Conservation (phyloP, 2,888 invertebrate species). For the Pristionchus arcanus region DNA sequence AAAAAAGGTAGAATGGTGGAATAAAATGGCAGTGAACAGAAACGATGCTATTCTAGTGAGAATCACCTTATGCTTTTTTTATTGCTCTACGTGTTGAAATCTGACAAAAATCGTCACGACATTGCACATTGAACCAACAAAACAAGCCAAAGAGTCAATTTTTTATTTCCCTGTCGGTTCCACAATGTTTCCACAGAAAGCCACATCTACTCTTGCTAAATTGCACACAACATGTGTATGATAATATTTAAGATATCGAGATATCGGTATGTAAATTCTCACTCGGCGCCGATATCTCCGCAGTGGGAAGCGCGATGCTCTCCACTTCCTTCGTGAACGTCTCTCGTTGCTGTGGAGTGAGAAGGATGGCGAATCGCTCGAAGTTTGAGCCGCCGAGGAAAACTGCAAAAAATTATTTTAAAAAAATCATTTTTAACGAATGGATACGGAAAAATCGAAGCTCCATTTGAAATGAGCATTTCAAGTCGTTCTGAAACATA, state of each 20-base stretch:
- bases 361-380: not conserved
- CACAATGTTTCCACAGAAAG: too few relatives aligned
- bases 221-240: too few relatives aligned
- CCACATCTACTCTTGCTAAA: too few relatives aligned
- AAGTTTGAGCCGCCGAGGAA: slow-evolving; percentile 56
- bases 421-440: too few relatives aligned
- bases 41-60: not conserved
- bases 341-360: slow-evolving; percentile 55
- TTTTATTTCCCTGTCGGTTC: too few relatives aligned
- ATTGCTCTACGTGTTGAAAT: not conserved
- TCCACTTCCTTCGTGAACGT: slow-evolving; percentile 54
- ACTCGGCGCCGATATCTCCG: slow-evolving; percentile 15
- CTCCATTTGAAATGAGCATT: not conserved
- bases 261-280: too few relatives aligned
- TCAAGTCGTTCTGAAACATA: not conserved
- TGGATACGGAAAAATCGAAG: too few relatives aligned
- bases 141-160: too few relatives aligned
- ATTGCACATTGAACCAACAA: too few relatives aligned
- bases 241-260: too few relatives aligned
- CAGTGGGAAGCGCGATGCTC: not conserved
- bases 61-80: not conserved
- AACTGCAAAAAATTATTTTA: too few relatives aligned
- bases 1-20: not conserved
- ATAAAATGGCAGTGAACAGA: not conserved
- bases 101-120: too few relatives aligned